Percentiles rank a stretch among this genome's conserved stretches.
These are phyloP conservation scores for Sebastes flavidus DNA, from an alignment of 2,797 vertebrate species.

Conservation along the genomic window DNA sequence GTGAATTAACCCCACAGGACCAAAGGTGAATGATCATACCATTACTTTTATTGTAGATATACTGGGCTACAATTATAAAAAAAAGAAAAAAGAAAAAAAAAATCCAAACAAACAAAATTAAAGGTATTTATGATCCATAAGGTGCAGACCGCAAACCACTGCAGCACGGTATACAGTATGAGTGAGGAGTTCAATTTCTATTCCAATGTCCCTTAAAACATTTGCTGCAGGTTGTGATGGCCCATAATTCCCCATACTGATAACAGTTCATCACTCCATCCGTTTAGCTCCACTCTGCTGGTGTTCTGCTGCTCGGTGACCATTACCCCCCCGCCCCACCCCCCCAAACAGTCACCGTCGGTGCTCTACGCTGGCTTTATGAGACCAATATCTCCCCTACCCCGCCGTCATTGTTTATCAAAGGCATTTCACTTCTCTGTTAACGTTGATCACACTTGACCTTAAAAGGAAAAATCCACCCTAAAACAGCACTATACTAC, in stretches of 20 bases:
- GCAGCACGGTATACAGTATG: constrained; percentile 87
- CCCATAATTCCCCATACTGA: constrained; percentile 80
- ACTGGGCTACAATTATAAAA: constrained; percentile 93
- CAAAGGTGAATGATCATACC: constrained; percentile 83
- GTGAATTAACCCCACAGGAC: background rate
- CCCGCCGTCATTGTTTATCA: background rate
- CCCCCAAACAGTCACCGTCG: constrained; percentile 17
- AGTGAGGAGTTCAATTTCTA: constrained; percentile 64
- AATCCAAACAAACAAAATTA: constrained; percentile 49
- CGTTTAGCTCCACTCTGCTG: constrained; percentile 77
- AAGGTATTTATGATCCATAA: constrained; percentile 92
- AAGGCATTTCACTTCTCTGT: background rate
- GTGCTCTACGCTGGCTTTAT: constrained; percentile 64
- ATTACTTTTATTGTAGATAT: constrained; percentile 98
- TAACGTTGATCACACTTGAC: background rate
- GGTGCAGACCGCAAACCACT: constrained; percentile 91
- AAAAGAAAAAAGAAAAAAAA: constrained; percentile 72
- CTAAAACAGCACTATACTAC: background rate
- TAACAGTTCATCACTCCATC: constrained; percentile 48
- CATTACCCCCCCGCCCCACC: fast-evolving
- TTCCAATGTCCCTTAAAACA: constrained; percentile 65
- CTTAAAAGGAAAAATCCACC: constrained; percentile 42
- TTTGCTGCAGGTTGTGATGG: constrained; percentile 84
- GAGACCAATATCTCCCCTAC: constrained; percentile 73
- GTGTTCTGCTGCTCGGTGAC: constrained; percentile 76